phyloP scores from a whole-genome alignment of 2,888 invertebrate species.

The Anoncus sp. region DNA sequence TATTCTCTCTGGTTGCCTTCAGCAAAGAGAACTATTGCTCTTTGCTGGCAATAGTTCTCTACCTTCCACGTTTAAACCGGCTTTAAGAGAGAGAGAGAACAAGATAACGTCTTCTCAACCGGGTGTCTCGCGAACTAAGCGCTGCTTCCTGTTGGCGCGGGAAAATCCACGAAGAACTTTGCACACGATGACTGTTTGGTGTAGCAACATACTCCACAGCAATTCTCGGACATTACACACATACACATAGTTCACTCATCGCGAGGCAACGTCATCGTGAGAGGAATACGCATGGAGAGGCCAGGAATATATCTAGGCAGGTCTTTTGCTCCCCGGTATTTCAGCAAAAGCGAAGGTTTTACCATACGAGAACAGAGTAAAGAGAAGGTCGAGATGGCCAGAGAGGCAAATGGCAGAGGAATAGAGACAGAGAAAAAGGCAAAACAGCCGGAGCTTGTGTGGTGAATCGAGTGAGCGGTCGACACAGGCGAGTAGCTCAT shows the following conservation, averaged over 20 bases:
- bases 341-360: conserved; percentile 43
- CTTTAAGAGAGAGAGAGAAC: conserved; percentile 44
- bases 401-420: conserved; percentile 21
- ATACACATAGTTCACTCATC: conserved; percentile 34
- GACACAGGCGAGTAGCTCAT: conserved; percentile 33
- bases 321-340: conserved; percentile 40
- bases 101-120: conserved; percentile 21
- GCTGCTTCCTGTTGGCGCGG: conserved; percentile 53
- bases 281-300: conserved; percentile 1
- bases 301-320: conserved; percentile 45
- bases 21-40: conserved; percentile 50
- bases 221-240: conserved; percentile 46
- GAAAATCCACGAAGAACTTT: conserved; percentile 41
- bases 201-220: conserved; percentile 10
- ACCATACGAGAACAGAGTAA: conserved; percentile 11
- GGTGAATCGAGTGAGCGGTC: conserved; percentile 25
- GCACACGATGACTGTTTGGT: conserved; percentile 19
- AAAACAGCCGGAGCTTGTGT: conserved; percentile 7
- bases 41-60: not conserved
- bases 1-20: conserved; percentile 30
- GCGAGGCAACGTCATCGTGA: conserved; percentile 36
- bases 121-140: conserved; percentile 36
- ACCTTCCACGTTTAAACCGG: conserved; percentile 38
- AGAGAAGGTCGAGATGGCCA: conserved; percentile 37
- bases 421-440: conserved; percentile 35